These are phyloP conservation scores for Tupaia tana DNA, from an alignment of 2,113 vertebrate genomes.

Conservation along the genomic window DNA sequence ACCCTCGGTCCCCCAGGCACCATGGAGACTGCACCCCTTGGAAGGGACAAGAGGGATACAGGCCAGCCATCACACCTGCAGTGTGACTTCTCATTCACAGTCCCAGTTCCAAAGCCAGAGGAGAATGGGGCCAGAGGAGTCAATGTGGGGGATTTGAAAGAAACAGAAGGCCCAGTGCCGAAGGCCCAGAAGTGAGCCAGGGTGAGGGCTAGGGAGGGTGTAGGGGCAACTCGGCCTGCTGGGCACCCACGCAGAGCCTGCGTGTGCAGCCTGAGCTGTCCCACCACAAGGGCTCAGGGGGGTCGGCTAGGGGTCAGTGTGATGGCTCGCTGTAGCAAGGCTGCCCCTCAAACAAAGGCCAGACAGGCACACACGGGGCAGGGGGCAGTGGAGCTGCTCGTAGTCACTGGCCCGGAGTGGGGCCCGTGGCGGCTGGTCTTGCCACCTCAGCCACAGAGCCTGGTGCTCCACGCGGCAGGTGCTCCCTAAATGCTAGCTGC, in stretches of 20 bases:
- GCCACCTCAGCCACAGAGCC: rapidly evolving
- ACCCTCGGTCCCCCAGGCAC: not conserved
- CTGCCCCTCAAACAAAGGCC: not conserved
- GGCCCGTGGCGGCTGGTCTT: too few species aligned
- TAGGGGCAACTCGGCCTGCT: too few species aligned
- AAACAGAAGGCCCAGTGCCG: not conserved
- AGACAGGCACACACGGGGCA: not conserved
- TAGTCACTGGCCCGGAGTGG: too few species aligned
- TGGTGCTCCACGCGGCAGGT: rapidly evolving
- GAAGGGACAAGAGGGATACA: not conserved
- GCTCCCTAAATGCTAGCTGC: rapidly evolving
- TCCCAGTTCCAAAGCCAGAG: not conserved
- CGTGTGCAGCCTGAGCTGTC: too few species aligned
- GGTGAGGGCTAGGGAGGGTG: not conserved
- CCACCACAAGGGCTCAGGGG: not conserved
- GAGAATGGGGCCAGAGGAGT: not conserved
- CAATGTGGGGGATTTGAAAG: not conserved
- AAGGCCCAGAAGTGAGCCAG: not conserved
- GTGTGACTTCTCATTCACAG: not conserved
- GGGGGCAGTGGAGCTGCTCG: not conserved
- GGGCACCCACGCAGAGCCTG: not conserved
- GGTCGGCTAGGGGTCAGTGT: not conserved
- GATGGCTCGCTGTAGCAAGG: not conserved
- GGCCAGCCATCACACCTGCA: too few species aligned
- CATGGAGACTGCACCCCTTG: too few species aligned